phyloP scores from a whole-genome alignment of 2,888 invertebrate species.

The Leptodirus hochenwartii region DNA sequence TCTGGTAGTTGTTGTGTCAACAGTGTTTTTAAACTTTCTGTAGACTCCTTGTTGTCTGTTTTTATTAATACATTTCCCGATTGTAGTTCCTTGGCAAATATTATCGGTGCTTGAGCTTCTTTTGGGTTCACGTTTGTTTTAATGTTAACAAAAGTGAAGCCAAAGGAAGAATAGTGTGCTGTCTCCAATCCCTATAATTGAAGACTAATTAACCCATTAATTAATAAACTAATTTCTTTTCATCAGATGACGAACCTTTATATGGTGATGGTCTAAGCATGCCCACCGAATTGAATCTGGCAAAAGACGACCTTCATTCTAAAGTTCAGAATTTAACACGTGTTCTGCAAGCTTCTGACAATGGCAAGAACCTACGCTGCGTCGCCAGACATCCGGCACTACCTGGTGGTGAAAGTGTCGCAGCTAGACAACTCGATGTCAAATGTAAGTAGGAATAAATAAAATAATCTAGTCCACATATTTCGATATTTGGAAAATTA shows the following conservation, averaged over 20 bases:
- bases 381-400: constrained; percentile 47
- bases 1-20: too few species aligned
- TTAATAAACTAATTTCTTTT: constrained; percentile 5
- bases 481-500: too few species aligned
- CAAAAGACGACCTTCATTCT: constrained; percentile 39
- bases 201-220: constrained; percentile 1
- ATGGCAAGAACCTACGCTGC: constrained; percentile 44
- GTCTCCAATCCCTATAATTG: too few species aligned
- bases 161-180: too few species aligned
- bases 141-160: too few species aligned
- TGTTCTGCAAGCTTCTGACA: constrained; percentile 41
- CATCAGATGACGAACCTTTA: constrained; percentile 41
- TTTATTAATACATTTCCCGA: constrained; percentile 5
- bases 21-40: too few species aligned
- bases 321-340: constrained; percentile 47
- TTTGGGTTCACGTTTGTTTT: not conserved
- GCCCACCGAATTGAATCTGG: constrained; percentile 31
- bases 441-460: constrained; percentile 32
- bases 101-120: constrained; percentile 1
- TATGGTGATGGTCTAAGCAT: constrained; percentile 34
- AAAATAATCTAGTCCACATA: not conserved
- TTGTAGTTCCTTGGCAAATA: constrained; percentile 2
- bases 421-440: constrained; percentile 32
- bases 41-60: too few species aligned
- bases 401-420: constrained; percentile 20